These are phyloP conservation scores for Podilymbus podiceps DNA, from an alignment of 2,113 vertebrate genomes.

Conservation along the genomic window DNA sequence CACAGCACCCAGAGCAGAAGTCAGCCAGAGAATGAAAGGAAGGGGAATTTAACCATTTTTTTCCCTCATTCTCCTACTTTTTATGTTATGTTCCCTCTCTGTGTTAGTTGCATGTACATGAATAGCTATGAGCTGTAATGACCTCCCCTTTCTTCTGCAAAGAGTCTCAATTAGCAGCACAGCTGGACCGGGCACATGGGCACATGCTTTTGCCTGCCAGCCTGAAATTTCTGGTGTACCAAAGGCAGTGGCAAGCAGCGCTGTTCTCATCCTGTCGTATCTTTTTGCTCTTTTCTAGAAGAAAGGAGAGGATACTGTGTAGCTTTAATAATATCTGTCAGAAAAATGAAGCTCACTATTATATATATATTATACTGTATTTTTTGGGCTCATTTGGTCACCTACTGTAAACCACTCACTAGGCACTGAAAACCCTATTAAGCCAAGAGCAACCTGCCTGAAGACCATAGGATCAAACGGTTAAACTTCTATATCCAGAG, in stretches of 20 bases:
- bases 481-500: neutral
- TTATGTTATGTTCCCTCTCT: neutral
- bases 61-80: neutral
- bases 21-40: neutral
- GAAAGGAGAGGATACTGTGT: neutral
- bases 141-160: neutral
- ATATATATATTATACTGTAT: neutral
- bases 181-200: neutral
- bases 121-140: neutral
- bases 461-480: neutral
- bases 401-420: neutral
- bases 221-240: neutral
- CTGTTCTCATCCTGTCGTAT: neutral
- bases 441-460: neutral
- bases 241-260: neutral
- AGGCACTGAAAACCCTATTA: neutral
- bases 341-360: neutral
- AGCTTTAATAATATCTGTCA: neutral
- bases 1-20: neutral
- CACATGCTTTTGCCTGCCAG: neutral
- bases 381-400: neutral
- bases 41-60: neutral
- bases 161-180: neutral
- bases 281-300: neutral
- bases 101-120: neutral